Evolutionary conservation across 1,140 invertebrate genomes (phyloP).

Genomic region (Branchinecta lynchi): DNA sequence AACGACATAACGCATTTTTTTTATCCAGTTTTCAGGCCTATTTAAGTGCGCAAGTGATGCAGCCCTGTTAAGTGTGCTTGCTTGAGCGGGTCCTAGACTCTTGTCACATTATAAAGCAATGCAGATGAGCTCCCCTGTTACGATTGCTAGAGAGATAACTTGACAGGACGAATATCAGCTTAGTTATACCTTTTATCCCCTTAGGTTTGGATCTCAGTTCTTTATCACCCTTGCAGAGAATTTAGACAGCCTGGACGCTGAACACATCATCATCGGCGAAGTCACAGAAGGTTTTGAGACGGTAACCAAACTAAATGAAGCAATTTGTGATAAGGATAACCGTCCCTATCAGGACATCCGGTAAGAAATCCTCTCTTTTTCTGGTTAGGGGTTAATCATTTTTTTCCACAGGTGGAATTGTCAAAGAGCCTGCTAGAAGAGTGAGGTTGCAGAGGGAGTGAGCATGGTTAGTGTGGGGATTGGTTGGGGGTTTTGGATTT

Average conservation of each 20-base stretch:
- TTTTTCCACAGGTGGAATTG: background rate
- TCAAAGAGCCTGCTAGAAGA: too few species aligned
- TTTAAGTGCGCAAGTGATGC: too few species aligned
- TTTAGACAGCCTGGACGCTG: constrained; percentile 68
- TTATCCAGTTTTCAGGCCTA: too few species aligned
- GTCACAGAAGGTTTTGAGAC: constrained; percentile 84
- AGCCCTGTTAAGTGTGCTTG: too few species aligned
- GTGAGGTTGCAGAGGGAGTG: too few species aligned
- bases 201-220: constrained; percentile 81
- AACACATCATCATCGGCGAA: constrained; percentile 94
- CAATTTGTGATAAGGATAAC: constrained; percentile 78
- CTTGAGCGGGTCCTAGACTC: too few species aligned
- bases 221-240: constrained; percentile 83
- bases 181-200: background rate
- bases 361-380: constrained; percentile 27
- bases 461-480: too few species aligned
- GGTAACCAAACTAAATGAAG: constrained; percentile 75
- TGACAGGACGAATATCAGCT: too few species aligned
- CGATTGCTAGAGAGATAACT: too few species aligned
- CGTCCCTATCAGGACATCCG: constrained; percentile 86
- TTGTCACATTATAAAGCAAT: too few species aligned
- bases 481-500: background rate
- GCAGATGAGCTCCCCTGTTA: too few species aligned
- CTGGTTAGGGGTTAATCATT: constrained; percentile 7
- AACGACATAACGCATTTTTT: too few species aligned